These are phyloP conservation scores for Acleris sparsana DNA, from an alignment of 2,888 invertebrate genomes.

Conservation along the genomic window DNA sequence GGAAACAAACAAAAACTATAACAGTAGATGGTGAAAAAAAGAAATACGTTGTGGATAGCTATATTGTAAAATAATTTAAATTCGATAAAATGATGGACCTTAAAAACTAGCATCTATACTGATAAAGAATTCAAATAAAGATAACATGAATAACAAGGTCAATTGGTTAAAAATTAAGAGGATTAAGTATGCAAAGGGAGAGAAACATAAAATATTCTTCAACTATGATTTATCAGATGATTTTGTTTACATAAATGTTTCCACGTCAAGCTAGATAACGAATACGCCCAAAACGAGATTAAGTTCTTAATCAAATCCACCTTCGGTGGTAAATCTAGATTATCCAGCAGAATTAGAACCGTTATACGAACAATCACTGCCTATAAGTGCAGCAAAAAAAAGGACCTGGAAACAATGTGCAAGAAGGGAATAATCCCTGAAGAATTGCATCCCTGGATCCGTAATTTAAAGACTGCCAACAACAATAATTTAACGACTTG, in stretches of 20 bases:
- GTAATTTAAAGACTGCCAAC: no score
- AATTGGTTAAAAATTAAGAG: slow-evolving; percentile 1
- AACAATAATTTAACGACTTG: neutral
- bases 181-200: slow-evolving; percentile 1
- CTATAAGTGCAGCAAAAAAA: neutral
- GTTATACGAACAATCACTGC: neutral
- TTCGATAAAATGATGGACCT: neutral
- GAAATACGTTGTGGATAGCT: neutral
- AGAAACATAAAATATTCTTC: neutral
- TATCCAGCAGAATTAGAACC: neutral
- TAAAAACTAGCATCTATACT: neutral
- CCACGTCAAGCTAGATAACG: neutral
- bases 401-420: neutral
- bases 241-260: neutral
- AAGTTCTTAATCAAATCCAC: neutral
- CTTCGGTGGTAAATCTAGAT: neutral
- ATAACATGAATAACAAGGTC: neutral
- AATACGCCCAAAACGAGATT: neutral
- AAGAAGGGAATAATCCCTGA: neutral
- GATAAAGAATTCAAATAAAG: neutral
- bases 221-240: neutral
- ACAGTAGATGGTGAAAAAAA: no score
- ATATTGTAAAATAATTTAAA: neutral
- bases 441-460: neutral
- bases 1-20: neutral